Base-by-base conservation (phyloP, 1,140 invertebrate genomes). In the Aphis craccivora region DNA sequence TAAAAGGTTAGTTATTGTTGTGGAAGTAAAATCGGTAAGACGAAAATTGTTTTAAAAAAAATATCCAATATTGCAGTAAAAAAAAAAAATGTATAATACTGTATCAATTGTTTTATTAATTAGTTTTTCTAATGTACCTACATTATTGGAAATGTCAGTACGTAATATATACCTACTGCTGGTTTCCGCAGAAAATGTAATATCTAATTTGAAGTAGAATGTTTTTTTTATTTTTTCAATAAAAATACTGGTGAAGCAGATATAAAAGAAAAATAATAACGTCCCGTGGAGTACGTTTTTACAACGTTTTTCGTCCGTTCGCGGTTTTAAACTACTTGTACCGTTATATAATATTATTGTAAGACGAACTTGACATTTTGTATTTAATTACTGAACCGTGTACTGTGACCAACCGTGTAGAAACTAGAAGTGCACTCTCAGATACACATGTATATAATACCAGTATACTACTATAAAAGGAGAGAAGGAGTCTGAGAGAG, bases 331-430 rank as follows among this genome's bases (percentile, higher is more conserved):
- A 40, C 40, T 25, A 9, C 43, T 20, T n/a, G 45, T 88, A 88
- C 86, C 86, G 86, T 88, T 88, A 88, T 51, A 88, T 67, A 67
- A 67, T 76, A 35, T 18, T 76, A 48, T 51, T 8, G 30, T 2
- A 51, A n/a, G 43, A 51, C 45, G 37, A 51, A 88, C 86, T 88
- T 88, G 86, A 88, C 86, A 88, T 88, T 87, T 87, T n/a, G 43
- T 30, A 51, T 48, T 35, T 30, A 51, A 88, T 88, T 35, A 51
- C 45, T 51, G 86, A 88, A 88, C 86, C 86, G 20, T 88, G 86
- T 35, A 88, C 45, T 51, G 86, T 88, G 45, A 88, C 86, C 51
- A 51, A 51, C 86, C 45, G 86, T 22, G 43, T 43, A 86, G 83
- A 40, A 43, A 40, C 60, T 76, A 76, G 60, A 76, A 76, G 60